These are phyloP conservation scores for Eristalis intricaria DNA, from an alignment of 2,888 invertebrate species.

Conservation along the genomic window DNA sequence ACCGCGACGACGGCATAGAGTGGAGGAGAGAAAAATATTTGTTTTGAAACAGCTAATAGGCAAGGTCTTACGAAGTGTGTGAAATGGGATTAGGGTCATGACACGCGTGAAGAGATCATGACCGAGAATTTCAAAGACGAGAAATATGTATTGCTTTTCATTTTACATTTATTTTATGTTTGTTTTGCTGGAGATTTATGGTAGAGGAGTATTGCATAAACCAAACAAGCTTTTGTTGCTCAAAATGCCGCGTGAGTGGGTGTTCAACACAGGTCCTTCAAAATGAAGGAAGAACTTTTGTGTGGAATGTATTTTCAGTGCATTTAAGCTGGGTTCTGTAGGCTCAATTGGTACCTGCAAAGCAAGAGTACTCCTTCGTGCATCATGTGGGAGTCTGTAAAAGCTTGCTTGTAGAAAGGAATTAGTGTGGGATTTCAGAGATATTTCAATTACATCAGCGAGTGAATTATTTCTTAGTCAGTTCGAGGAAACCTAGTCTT, in stretches of 20 bases:
- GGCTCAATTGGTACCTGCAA: too few relatives aligned
- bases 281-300: background rate
- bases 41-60: background rate
- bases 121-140: slow-evolving; percentile 15
- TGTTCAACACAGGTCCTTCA: background rate
- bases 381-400: too few relatives aligned
- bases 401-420: too few relatives aligned
- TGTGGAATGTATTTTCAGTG: too few relatives aligned
- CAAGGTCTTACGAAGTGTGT: background rate
- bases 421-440: too few relatives aligned
- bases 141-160: background rate
- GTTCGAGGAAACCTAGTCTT: too few relatives aligned
- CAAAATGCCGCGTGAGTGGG: background rate
- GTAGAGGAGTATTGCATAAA: background rate
- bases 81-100: slow-evolving; percentile 30
- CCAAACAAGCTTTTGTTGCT: background rate
- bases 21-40: background rate
- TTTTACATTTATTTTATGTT: background rate
- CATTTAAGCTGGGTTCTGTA: too few relatives aligned
- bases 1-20: background rate
- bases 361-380: too few relatives aligned
- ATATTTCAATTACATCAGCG: too few relatives aligned
- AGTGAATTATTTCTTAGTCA: too few relatives aligned
- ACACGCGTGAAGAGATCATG: slow-evolving; percentile 27
- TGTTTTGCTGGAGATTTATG: background rate